phyloP scores from a whole-genome alignment of 2,113 vertebrate species.

The Camarhynchus parvulus region DNA sequence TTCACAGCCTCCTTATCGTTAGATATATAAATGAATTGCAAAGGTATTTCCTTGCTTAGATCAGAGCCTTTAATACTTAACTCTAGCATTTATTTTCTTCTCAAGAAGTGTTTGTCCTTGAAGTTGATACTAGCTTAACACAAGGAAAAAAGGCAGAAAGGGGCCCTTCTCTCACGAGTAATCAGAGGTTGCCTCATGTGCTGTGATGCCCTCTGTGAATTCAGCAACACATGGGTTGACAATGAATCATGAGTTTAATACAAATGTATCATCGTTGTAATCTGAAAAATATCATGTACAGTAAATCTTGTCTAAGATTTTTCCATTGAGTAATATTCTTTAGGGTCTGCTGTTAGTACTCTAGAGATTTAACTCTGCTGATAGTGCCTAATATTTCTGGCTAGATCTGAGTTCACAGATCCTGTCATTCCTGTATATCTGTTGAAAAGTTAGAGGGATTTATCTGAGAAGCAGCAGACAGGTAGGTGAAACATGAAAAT shows the following conservation, averaged over 20 bases:
- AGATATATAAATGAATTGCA: background rate
- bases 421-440: slow-evolving; percentile 24
- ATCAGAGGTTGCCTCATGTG: background rate
- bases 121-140: background rate
- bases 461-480: slow-evolving; percentile 37
- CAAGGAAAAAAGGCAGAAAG: background rate
- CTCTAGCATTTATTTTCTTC: background rate
- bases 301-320: slow-evolving; percentile 53
- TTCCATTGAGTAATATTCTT: slow-evolving; percentile 42
- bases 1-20: background rate
- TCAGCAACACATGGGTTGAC: background rate
- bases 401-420: slow-evolving; percentile 25
- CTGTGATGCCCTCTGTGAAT: slow-evolving; percentile 10
- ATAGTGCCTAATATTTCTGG: slow-evolving; percentile 57
- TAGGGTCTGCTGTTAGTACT: background rate
- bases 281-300: slow-evolving; percentile 38
- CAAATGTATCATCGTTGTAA: slow-evolving; percentile 48
- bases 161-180: background rate
- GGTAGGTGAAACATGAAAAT: slow-evolving; percentile 59
- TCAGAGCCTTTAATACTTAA: background rate
- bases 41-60: background rate
- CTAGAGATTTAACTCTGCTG: slow-evolving; percentile 33
- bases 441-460: slow-evolving; percentile 63
- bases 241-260: slow-evolving; percentile 56
- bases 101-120: background rate